phyloP scores from a whole-genome alignment of 2,113 vertebrate genomes.

The Egretta garzetta region DNA sequence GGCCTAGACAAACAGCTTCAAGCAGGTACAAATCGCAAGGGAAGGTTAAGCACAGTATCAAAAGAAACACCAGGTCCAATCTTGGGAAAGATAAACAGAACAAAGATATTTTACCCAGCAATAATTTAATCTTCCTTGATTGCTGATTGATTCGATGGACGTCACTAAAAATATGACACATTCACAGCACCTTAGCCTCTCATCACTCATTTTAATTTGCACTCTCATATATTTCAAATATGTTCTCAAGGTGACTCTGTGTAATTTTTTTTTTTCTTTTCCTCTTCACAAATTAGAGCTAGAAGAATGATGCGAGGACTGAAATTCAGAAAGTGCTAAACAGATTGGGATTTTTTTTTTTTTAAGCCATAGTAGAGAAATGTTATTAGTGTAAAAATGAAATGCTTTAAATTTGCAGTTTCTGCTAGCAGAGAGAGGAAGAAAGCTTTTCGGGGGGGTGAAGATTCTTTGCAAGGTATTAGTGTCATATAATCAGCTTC shows the following conservation, averaged over 20 bases:
- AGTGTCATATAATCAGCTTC: not conserved
- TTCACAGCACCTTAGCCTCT: not conserved
- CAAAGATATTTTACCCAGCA: not conserved
- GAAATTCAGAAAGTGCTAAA: not conserved
- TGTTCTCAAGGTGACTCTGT: slow-evolving; percentile 6
- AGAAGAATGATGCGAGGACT: not conserved
- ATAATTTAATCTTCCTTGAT: not conserved
- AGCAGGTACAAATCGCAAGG: not conserved
- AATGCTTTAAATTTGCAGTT: not conserved
- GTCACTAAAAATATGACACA: not conserved
- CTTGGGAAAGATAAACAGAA: not conserved
- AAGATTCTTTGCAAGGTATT: not conserved
- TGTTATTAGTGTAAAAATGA: not conserved
- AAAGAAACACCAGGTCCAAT: not conserved
- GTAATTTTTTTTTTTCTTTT: not conserved
- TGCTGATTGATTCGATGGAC: not conserved
- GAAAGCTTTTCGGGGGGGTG: not conserved
- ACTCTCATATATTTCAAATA: not conserved
- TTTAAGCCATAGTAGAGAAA: not conserved
- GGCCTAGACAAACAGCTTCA: slow-evolving; percentile 6
- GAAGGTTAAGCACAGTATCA: not conserved
- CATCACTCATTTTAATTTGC: slow-evolving; percentile 25
- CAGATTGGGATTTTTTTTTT: not conserved
- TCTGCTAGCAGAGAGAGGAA: not conserved
- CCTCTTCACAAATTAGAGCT: not conserved